These are phyloP conservation scores for Odontamblyopus rebecca DNA, from an alignment of 2,797 vertebrate species.

Conservation along the genomic window DNA sequence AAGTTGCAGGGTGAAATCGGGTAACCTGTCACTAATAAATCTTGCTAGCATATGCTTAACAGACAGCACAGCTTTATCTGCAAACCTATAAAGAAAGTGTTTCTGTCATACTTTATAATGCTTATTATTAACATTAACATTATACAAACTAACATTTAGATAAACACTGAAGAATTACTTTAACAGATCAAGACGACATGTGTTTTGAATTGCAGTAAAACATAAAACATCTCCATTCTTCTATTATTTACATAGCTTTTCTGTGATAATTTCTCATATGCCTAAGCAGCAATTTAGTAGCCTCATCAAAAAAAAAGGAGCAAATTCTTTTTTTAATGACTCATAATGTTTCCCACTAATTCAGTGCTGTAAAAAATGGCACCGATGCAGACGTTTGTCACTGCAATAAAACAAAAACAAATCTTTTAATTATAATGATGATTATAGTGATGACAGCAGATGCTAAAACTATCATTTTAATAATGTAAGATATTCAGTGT, in stretches of 20 bases:
- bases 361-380: constrained; percentile 62
- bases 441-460: constrained; percentile 45
- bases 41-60: constrained; percentile 56
- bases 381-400: constrained; percentile 62
- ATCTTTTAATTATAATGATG: neutral
- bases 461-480: constrained; percentile 33
- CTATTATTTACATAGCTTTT: constrained; percentile 55
- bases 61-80: constrained; percentile 56
- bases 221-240: constrained; percentile 60
- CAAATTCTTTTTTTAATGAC: constrained; percentile 72
- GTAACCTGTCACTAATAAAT: constrained; percentile 65
- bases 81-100: constrained; percentile 48
- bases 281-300: constrained; percentile 78
- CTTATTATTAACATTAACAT: constrained; percentile 49
- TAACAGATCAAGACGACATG: neutral
- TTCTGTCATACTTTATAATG: constrained; percentile 50
- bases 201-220: neutral
- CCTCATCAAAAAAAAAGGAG: constrained; percentile 72
- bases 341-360: constrained; percentile 79
- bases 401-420: constrained; percentile 74
- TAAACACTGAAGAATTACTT: constrained; percentile 27
- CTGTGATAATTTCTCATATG: constrained; percentile 74
- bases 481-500: neutral
- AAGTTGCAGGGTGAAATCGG: constrained; percentile 62
- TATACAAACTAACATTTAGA: constrained; percentile 31